Percentiles rank a stretch among this genome's conserved stretches.
Conservation (phyloP, 2,113 vertebrate genomes). For the Aegithalos caudatus region DNA sequence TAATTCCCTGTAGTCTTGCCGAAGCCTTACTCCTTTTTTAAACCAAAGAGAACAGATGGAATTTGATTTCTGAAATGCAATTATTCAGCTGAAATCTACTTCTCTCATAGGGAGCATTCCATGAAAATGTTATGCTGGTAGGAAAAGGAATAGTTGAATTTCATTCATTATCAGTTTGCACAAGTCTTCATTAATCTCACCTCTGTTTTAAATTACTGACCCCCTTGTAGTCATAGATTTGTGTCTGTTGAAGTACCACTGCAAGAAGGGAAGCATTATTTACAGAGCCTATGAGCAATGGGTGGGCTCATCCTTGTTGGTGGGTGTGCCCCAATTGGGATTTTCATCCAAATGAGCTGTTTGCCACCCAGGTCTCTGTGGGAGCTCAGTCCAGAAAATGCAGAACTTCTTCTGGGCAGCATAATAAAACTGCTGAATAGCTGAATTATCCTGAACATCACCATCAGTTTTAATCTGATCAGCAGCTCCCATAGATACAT, state of each 20-base stretch:
- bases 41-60: neutral
- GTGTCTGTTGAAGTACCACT: neutral
- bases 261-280: neutral
- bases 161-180: neutral
- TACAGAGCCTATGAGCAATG: neutral
- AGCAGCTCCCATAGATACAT: neutral
- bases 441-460: neutral
- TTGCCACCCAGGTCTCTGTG: neutral
- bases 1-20: neutral
- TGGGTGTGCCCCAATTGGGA: neutral
- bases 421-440: neutral
- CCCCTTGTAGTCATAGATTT: neutral
- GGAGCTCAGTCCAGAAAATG: neutral
- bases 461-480: neutral
- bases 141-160: neutral
- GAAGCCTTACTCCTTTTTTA: neutral
- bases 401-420: neutral
- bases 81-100: neutral
- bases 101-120: neutral
- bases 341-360: neutral
- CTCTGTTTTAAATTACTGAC: neutral
- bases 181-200: neutral
- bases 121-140: neutral
- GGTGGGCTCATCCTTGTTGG: neutral
- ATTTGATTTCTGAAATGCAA: neutral